These are phyloP conservation scores for Tinea semifulvella DNA, from an alignment of 2,888 invertebrate species.

Conservation along the genomic window DNA sequence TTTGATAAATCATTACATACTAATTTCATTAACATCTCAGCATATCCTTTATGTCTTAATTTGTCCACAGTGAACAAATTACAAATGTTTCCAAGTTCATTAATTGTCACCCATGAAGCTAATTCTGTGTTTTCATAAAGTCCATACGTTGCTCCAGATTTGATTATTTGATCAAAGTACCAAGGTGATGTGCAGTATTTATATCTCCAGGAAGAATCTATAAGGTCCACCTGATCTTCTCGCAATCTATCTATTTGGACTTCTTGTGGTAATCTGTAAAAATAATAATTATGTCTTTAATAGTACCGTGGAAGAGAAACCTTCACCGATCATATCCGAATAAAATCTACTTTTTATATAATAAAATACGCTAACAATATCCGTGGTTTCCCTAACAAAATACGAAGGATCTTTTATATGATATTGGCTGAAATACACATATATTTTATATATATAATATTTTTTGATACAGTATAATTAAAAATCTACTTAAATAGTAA, in stretches of 20 bases:
- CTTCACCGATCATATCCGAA: too few species aligned
- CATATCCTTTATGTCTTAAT: slow-evolving; percentile 22
- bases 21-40: slow-evolving; percentile 18
- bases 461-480: too few species aligned
- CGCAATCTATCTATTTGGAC: background rate
- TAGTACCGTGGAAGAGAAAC: too few species aligned
- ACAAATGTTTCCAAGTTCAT: slow-evolving; percentile 23
- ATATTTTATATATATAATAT: too few species aligned
- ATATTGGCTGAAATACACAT: too few species aligned
- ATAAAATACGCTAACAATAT: too few species aligned
- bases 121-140: slow-evolving; percentile 22
- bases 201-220: background rate
- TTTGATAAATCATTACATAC: slow-evolving; percentile 17
- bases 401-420: too few species aligned
- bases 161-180: slow-evolving; percentile 21
- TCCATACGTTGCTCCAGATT: slow-evolving; percentile 23
- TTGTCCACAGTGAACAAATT: slow-evolving; percentile 24
- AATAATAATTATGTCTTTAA: too few species aligned
- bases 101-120: slow-evolving; percentile 24
- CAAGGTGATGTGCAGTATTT: slow-evolving; percentile 8
- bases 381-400: too few species aligned
- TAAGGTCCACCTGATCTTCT: background rate
- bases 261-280: background rate
- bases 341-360: too few species aligned
- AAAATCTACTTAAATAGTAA: too few species aligned